Base-by-base conservation (phyloP, 2,113 vertebrate species). In the Montifringilla adamsi region DNA sequence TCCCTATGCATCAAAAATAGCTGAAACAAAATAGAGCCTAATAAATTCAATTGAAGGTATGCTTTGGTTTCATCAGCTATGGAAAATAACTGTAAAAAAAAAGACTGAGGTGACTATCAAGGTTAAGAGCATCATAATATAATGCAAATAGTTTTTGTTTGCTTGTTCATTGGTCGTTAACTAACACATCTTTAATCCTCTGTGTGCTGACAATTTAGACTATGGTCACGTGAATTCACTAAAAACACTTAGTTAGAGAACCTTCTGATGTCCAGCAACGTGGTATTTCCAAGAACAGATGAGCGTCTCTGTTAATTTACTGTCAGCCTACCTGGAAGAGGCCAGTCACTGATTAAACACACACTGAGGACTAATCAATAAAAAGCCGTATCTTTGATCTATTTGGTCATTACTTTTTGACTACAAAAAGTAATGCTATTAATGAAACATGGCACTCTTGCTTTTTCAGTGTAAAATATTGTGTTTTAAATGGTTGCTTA, bases 261-360 rank as follows among this genome's bases (percentile, higher is more conserved):
- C 73, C 37, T 95, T 64, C 62, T 84, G 70, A 74, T 75, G 56
- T 74, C 56, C 46, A 59, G 35, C 12, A 52, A 13, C 1, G 1
- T 77, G 67, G 5, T 67, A 81, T 93, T 96, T 97, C 89, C 92
- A 85, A 56, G 92, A 92, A 94, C 13, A 70, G 69, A 73, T 64
- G 52, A 88, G 19, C 10, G 15, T 62, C 39, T 84, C 39, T 75
- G 30, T 58, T 92, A 88, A 88, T 88, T 93, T 87, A 60, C 78
- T 66, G 37, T 56, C 76, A 69, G 37, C 49, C 79, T 63, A 89
- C 46, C 56, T 91, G 79, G 89, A 95, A 81, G 15, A 85, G 74
- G 24, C 49, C 66, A 78, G 76, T 50, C 4, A 2, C 79, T 89
- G 83, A 64, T 78, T 93, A 96, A 96, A 91, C 66, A 91, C 60